Conservation (phyloP, 2,797 vertebrate species). For the Tokudaia muenninki region DNA sequence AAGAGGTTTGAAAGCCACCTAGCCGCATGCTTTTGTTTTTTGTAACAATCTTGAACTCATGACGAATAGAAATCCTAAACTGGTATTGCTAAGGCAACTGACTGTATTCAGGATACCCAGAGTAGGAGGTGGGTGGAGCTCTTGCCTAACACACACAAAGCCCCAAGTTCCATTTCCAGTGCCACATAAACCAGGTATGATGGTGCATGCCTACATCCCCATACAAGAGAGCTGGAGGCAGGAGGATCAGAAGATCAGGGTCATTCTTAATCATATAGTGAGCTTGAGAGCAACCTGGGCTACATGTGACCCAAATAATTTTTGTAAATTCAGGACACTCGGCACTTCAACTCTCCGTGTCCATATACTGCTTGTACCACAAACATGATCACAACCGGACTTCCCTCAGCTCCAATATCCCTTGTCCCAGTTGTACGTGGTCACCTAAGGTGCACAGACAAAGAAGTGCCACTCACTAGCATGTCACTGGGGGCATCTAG, state of each 20-base stretch:
- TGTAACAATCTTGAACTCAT: neutral
- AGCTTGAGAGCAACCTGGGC: neutral
- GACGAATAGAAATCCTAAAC: neutral
- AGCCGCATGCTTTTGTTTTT: accelerated
- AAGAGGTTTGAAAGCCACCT: neutral
- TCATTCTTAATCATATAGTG: no score
- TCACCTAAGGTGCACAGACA: neutral
- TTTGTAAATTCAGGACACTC: neutral
- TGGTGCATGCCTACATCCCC: neutral
- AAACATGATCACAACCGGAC: neutral
- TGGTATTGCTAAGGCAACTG: neutral
- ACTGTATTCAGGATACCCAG: neutral
- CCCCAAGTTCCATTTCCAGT: neutral
- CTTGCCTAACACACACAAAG: neutral
- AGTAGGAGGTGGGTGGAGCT: neutral
- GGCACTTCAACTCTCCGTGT: neutral
- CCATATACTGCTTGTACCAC: neutral
- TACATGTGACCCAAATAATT: no score
- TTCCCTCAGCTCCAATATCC: no score
- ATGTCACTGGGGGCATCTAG: neutral
- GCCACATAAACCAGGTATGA: no score
- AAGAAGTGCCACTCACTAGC: neutral
- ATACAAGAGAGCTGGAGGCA: neutral
- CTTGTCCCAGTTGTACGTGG: neutral
- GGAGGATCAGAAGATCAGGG: neutral